A percentile compares a stretch with the other conserved stretches of the same genome.
Conservation (phyloP, 2,888 invertebrate genomes). For the Drosophila longiperda region DNA sequence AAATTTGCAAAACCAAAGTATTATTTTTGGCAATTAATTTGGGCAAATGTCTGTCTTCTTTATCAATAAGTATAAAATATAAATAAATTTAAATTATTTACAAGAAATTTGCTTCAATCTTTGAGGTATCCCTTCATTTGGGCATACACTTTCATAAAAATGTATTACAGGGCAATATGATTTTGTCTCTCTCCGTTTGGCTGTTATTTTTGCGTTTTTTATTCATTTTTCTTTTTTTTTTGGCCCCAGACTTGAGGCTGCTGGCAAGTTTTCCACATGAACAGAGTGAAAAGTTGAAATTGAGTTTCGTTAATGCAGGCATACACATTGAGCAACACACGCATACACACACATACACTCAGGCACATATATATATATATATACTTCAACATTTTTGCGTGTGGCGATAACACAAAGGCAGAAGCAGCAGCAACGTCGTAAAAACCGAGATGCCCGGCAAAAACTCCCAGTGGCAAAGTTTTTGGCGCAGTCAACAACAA, state of each 20-base stretch:
- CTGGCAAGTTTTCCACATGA: constrained; percentile 67
- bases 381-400: constrained; percentile 41
- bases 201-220: not conserved
- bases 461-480: constrained; percentile 63
- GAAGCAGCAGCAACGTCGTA: constrained; percentile 30
- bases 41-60: not conserved
- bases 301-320: constrained; percentile 68
- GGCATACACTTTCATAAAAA: constrained; percentile 13
- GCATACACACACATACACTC: constrained; percentile 2
- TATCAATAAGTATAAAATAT: not conserved
- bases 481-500: constrained; percentile 61
- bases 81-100: constrained; percentile 11
- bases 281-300: constrained; percentile 71
- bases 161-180: constrained; percentile 39
- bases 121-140: constrained; percentile 9
- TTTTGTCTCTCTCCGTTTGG: constrained; percentile 32
- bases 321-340: constrained; percentile 24
- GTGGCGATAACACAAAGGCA: constrained; percentile 51
- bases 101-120: constrained; percentile 18
- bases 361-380: not conserved
- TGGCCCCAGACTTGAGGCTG: constrained; percentile 39
- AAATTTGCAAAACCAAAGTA: not conserved
- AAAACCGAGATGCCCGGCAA: constrained; percentile 46
- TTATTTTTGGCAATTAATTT: not conserved
- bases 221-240: not conserved